Conservation (phyloP, 2,797 vertebrate species). For the Pristis pectinata region DNA sequence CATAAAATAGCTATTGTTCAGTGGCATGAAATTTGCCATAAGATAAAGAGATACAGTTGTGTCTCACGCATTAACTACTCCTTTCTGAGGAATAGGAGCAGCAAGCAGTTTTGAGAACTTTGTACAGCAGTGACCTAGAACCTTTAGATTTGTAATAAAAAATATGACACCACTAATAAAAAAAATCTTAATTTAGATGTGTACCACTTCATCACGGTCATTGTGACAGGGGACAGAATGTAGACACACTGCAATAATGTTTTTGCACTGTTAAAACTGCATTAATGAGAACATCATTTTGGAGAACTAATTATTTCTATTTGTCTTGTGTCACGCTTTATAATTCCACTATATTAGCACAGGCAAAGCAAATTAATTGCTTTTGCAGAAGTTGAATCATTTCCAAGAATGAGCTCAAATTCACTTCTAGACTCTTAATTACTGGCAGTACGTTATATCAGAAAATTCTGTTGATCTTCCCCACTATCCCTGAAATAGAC, state of each 20-base stretch:
- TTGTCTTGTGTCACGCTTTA: conserved; percentile 99
- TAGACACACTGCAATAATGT: conserved; percentile 78
- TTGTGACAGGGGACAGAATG: conserved; percentile 59
- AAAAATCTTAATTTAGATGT: conserved; percentile 41
- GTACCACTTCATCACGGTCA: conserved; percentile 54
- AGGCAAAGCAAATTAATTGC: conserved; percentile 99
- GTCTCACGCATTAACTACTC: not conserved
- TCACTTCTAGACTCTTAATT: conserved; percentile 81
- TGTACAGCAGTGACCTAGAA: not conserved
- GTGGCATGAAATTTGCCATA: conserved; percentile 49
- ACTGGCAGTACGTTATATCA: conserved; percentile 77
- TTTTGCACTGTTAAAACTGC: conserved; percentile 71
- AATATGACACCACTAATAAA: conserved; percentile 23
- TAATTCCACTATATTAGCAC: conserved; percentile 99
- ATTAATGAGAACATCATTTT: conserved; percentile 99
- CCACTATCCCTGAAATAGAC: conserved; percentile 61
- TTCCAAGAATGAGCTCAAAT: conserved; percentile 93
- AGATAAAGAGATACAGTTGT: conserved; percentile 49
- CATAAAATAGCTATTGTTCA: conserved; percentile 51
- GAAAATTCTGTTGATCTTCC: conserved; percentile 77
- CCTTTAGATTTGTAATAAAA: conserved; percentile 31
- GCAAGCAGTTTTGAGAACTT: not conserved
- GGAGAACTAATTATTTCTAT: conserved; percentile 99
- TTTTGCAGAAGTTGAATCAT: conserved; percentile 97
- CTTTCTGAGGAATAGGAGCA: not conserved